Conservation (phyloP, 2,113 vertebrate genomes). For the Ivindomyrus marchei region DNA sequence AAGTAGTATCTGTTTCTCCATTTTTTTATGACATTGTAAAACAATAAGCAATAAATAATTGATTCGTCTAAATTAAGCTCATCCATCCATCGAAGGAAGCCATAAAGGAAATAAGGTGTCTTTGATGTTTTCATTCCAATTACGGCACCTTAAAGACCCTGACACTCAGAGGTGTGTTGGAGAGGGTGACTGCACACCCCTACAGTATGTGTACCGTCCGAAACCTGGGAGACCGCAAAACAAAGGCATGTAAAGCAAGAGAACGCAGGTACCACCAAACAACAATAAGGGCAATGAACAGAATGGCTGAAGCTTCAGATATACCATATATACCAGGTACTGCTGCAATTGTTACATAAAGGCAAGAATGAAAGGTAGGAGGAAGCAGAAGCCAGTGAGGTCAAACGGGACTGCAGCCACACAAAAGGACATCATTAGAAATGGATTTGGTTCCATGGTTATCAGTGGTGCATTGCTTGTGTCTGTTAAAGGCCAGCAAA, state of each 20-base stretch:
- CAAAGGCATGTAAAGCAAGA: constrained; percentile 1
- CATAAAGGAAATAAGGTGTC: constrained; percentile 26
- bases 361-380: constrained; percentile 58
- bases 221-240: background rate
- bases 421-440: constrained; percentile 67
- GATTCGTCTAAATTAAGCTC: background rate
- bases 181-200: background rate
- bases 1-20: background rate
- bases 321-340: background rate
- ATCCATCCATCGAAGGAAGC: background rate
- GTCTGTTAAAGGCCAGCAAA: constrained; percentile 48
- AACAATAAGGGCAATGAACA: background rate
- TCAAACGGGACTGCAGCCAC: constrained; percentile 66
- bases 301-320: background rate
- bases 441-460: constrained; percentile 58
- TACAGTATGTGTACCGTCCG: background rate
- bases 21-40: background rate
- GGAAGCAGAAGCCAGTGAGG: constrained; percentile 59
- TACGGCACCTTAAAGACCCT: constrained; percentile 10
- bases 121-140: constrained; percentile 25
- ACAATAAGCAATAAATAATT: background rate
- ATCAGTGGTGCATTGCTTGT: constrained; percentile 55
- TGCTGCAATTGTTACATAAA: constrained; percentile 26
- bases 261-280: background rate
- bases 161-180: background rate